phyloP scores from a whole-genome alignment of 2,113 vertebrate species.

The Panthera tigris region DNA sequence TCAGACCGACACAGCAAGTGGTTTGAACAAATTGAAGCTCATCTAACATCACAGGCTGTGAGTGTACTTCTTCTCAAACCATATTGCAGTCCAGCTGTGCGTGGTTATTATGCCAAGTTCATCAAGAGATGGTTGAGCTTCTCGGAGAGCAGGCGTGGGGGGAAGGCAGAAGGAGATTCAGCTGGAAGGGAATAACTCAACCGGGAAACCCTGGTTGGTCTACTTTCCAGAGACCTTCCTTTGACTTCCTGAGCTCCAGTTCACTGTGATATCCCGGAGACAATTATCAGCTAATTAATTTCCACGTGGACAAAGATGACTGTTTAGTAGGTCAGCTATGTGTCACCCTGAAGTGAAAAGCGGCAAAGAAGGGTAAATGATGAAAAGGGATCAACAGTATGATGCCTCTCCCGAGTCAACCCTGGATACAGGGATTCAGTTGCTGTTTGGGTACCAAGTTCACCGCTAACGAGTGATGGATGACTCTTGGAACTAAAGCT shows the following conservation, averaged over 20 bases:
- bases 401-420: neutral
- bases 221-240: neutral
- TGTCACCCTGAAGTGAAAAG: neutral
- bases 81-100: conserved; percentile 61
- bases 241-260: neutral
- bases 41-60: conserved; percentile 39
- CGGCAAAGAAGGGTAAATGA: neutral
- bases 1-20: conserved; percentile 61
- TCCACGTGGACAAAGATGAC: neutral
- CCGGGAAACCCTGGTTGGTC: neutral
- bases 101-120: conserved; percentile 46
- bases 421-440: neutral
- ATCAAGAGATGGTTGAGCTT: conserved; percentile 60
- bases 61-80: conserved; percentile 58
- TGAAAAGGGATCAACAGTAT: neutral
- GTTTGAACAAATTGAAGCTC: conserved; percentile 72
- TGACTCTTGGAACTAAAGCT: neutral
- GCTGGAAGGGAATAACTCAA: conserved; percentile 21
- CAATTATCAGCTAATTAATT: neutral
- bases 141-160: neutral
- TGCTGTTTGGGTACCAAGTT: neutral
- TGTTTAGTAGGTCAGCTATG: neutral
- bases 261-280: neutral
- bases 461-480: neutral
- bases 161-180: neutral